phyloP scores from a whole-genome alignment of 2,888 invertebrate species.

The Teleiodes luculella region DNA sequence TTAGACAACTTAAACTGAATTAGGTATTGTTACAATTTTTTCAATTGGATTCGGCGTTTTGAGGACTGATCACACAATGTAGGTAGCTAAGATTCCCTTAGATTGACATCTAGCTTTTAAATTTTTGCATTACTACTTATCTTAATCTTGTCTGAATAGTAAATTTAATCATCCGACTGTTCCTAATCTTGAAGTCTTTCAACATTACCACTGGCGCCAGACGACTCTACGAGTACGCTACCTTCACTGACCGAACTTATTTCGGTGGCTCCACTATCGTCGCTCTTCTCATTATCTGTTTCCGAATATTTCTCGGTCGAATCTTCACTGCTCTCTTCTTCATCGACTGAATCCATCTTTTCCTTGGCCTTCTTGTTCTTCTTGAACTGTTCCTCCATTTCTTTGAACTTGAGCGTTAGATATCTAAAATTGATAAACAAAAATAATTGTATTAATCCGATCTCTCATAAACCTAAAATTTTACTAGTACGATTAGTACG shows the following conservation, averaged over 20 bases:
- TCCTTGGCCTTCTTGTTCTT: constrained; percentile 79
- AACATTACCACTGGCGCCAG: constrained; percentile 65
- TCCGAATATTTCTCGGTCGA: constrained; percentile 32
- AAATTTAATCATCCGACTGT: neutral
- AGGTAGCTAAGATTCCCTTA: too few species aligned
- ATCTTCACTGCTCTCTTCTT: constrained; percentile 39
- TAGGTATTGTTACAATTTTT: too few species aligned
- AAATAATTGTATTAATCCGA: too few species aligned
- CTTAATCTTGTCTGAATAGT: neutral
- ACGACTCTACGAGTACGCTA: constrained; percentile 58
- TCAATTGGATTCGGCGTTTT: too few species aligned
- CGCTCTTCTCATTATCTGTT: constrained; percentile 30
- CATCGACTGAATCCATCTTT: constrained; percentile 44
- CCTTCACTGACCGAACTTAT: constrained; percentile 46
- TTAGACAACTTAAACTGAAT: too few species aligned
- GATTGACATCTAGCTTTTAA: too few species aligned
- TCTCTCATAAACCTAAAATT: too few species aligned
- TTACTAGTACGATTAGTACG: too few species aligned
- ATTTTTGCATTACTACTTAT: too few species aligned
- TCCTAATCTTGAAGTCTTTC: constrained; percentile 51
- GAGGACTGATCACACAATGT: too few species aligned
- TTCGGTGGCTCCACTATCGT: constrained; percentile 26
- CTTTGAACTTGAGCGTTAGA: constrained; percentile 89
- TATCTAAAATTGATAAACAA: constrained; percentile 75
- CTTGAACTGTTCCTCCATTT: constrained; percentile 90